These are phyloP conservation scores for Drosophila busckii DNA, from an alignment of 1,140 invertebrate species.

Conservation along the genomic window DNA sequence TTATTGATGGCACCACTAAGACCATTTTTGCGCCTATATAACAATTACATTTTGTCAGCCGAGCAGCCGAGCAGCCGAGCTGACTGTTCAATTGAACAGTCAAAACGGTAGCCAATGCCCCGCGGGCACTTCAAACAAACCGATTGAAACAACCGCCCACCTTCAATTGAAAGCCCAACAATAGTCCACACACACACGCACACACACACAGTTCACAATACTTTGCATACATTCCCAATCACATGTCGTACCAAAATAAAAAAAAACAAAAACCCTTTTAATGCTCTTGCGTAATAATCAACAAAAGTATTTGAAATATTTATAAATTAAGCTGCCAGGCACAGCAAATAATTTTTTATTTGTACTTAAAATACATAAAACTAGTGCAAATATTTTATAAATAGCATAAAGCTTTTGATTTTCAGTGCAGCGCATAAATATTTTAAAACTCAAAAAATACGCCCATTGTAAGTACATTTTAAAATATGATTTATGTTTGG, in stretches of 20 bases:
- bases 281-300: slow-evolving; percentile 24
- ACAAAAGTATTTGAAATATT: too few relatives aligned
- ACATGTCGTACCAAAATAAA: slow-evolving; percentile 34
- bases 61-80: slow-evolving; percentile 69
- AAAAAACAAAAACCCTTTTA: slow-evolving; percentile 55
- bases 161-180: slow-evolving; percentile 33
- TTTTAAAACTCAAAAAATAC: too few relatives aligned
- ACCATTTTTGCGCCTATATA: slow-evolving; percentile 62
- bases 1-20: slow-evolving; percentile 55
- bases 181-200: slow-evolving; percentile 33
- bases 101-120: slow-evolving; percentile 60
- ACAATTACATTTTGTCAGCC: slow-evolving; percentile 72
- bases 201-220: too few relatives aligned
- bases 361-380: background rate
- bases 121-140: slow-evolving; percentile 33
- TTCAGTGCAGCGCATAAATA: too few relatives aligned
- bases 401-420: too few relatives aligned
- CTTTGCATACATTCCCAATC: slow-evolving; percentile 42
- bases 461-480: too few relatives aligned
- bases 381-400: too few relatives aligned
- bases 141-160: slow-evolving; percentile 48
- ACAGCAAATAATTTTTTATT: background rate
- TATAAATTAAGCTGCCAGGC: too few relatives aligned
- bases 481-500: too few relatives aligned
- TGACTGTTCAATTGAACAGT: slow-evolving; percentile 18